phyloP scores from a whole-genome alignment of 2,113 vertebrate species.

The Megalops atlanticus region DNA sequence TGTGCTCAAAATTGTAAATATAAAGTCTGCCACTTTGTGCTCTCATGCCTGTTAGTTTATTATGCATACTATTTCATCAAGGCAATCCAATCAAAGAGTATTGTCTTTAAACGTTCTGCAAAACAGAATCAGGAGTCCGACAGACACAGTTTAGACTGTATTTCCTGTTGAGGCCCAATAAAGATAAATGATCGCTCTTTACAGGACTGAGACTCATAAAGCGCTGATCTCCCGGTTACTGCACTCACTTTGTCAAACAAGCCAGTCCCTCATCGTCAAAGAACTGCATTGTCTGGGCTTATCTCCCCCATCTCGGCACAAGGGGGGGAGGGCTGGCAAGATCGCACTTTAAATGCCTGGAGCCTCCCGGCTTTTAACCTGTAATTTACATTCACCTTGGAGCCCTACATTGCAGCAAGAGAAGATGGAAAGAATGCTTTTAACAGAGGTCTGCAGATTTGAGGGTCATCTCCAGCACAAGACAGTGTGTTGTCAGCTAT shows the following conservation, averaged over 20 bases:
- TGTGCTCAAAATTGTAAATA: constrained; percentile 51
- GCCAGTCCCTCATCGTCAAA: constrained; percentile 48
- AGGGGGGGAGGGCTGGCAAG: constrained; percentile 36
- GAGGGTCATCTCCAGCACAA: constrained; percentile 5
- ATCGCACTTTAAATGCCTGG: constrained; percentile 47
- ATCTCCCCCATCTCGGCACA: constrained; percentile 61
- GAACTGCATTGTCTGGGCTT: constrained; percentile 62
- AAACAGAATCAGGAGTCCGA: constrained; percentile 47
- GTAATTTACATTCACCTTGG: constrained; percentile 52
- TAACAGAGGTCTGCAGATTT: constrained; percentile 27
- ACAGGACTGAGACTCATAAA: constrained; percentile 44
- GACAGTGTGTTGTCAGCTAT: neutral
- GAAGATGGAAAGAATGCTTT: constrained; percentile 41
- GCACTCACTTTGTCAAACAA: constrained; percentile 46
- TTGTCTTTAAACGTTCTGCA: constrained; percentile 42
- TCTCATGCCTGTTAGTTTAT: constrained; percentile 35
- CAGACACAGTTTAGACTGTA: constrained; percentile 58
- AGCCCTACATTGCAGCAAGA: neutral
- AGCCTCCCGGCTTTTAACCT: constrained; percentile 48
- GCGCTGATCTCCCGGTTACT: constrained; percentile 42
- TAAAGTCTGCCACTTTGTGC: constrained; percentile 15
- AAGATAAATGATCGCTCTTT: constrained; percentile 56
- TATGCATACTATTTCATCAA: constrained; percentile 28
- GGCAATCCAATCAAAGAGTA: constrained; percentile 13
- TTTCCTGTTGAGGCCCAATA: constrained; percentile 64